Evolutionary conservation across 1,140 invertebrate species (phyloP).

Genomic region (Solen grandis): DNA sequence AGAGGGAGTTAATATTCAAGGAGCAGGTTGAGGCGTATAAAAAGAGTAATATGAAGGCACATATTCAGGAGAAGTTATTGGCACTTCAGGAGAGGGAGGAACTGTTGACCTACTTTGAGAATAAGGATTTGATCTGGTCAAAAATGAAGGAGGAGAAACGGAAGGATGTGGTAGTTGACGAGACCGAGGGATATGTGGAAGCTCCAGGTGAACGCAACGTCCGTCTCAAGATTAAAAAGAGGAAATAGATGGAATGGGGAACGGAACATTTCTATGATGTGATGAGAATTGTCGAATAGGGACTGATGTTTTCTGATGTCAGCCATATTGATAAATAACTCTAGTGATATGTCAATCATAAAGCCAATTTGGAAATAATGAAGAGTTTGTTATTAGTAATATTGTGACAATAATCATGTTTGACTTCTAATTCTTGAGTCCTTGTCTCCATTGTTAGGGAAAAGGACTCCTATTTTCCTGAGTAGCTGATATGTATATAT

Average conservation of each 20-base stretch:
- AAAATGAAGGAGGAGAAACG: background rate
- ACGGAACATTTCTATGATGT: too few relatives aligned
- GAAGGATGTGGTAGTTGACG: background rate
- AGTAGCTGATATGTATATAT: too few relatives aligned
- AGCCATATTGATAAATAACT: too few relatives aligned
- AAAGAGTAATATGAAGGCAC: background rate
- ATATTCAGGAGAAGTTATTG: slow-evolving; percentile 17
- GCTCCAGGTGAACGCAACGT: slow-evolving; percentile 39
- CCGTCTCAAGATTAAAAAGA: slow-evolving; percentile 3
- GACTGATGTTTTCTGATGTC: too few relatives aligned
- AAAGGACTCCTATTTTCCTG: too few relatives aligned
- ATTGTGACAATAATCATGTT: too few relatives aligned
- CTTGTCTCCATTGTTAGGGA: too few relatives aligned
- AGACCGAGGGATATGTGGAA: slow-evolving; percentile 31
- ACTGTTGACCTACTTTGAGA: slow-evolving; percentile 37
- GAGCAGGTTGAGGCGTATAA: background rate
- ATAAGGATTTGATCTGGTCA: background rate
- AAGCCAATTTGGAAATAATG: too few relatives aligned
- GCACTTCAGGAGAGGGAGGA: slow-evolving; percentile 39
- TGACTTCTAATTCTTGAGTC: too few relatives aligned
- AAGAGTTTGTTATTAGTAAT: too few relatives aligned
- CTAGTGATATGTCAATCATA: too few relatives aligned
- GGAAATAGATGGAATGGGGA: background rate
- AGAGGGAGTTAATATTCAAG: background rate
- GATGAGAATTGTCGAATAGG: too few relatives aligned